Evolutionary conservation across 2,888 invertebrate genomes (phyloP).

Genomic region (Heliconius charithonia): DNA sequence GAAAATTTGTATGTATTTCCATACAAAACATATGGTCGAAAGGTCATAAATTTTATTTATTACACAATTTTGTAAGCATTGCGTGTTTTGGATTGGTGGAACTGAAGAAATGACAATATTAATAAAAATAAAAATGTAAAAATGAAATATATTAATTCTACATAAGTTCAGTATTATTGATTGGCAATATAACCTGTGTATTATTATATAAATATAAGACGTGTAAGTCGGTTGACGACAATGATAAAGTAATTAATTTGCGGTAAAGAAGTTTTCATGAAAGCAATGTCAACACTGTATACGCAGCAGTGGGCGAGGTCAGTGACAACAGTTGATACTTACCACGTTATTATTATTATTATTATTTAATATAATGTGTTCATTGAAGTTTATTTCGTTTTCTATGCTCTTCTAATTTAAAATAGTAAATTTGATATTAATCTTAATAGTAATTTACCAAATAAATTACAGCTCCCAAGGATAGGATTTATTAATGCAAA

Average conservation of each 20-base stretch:
- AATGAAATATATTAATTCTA: no score
- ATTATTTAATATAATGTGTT: neutral
- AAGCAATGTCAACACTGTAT: slow-evolving; percentile 23
- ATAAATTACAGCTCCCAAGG: neutral
- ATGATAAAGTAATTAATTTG: slow-evolving; percentile 15
- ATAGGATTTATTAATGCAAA: neutral
- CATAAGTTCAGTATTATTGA: neutral
- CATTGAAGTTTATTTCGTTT: neutral
- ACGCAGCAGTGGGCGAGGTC: slow-evolving; percentile 23
- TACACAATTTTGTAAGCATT: neutral
- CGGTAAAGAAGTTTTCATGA: slow-evolving; percentile 25
- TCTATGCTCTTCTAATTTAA: neutral
- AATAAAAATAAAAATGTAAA: no score
- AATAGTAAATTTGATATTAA: neutral
- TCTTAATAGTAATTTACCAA: neutral
- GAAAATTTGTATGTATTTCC: neutral
- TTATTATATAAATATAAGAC: neutral
- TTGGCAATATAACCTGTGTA: neutral
- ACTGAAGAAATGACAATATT: no score
- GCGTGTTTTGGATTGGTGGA: no score
- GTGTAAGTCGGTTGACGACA: neutral
- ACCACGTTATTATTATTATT: slow-evolving; percentile 1
- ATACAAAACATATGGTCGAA: neutral
- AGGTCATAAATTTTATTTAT: neutral
- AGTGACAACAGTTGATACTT: neutral